Base-by-base conservation (phyloP, 2,113 vertebrate species). In the Ellobius talpinus region DNA sequence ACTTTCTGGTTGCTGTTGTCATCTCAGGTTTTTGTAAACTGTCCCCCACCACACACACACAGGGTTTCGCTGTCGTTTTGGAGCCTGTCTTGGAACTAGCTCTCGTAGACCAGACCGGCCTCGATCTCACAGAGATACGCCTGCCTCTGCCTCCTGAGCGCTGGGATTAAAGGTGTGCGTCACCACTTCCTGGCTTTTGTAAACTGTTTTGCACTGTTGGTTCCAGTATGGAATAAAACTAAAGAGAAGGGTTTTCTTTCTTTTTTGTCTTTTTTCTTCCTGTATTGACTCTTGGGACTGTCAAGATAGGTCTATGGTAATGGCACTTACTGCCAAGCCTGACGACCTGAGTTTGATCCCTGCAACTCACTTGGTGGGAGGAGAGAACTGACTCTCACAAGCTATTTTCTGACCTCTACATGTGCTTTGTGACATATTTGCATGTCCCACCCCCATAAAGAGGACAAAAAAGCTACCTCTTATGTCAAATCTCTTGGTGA, bases 191-290 rank as follows among this genome's bases (percentile, higher is more conserved):
- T 58, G n/a, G 29, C 21, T 86, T 66, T 86, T 66, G 61, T 47
- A 66, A 66, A 33, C 42, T 66, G n/a, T 45, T 66, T 88, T 92
- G 45, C 42, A 81, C 0, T 85, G 12, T 89, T 95, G 31, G 52
- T 84, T 73, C 23, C 7, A 87, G 14, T 93, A 90, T 94, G 45
- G 79, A 94, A 79, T 94, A 85, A 87, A 95, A 31, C 92, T 94
- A 88, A 97, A 74, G 66, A 55, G 72, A 79, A 82, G 26, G 72
- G 23, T 79, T 90, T 19, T 78, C 58, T 58, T 58, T 58, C 55
- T 58, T 58, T 58, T 58, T 58, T 58, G 55, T 58, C 55, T 58
- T 58, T 19, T 58, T 58, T 19, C 19, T 91, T 36, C 36, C 19
- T 5, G 42, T 52, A 50, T 91, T 87, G 68, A 91, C 21, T 94